Base-by-base conservation (phyloP, 2,797 vertebrate species). In the Phataginus tetradactyla region DNA sequence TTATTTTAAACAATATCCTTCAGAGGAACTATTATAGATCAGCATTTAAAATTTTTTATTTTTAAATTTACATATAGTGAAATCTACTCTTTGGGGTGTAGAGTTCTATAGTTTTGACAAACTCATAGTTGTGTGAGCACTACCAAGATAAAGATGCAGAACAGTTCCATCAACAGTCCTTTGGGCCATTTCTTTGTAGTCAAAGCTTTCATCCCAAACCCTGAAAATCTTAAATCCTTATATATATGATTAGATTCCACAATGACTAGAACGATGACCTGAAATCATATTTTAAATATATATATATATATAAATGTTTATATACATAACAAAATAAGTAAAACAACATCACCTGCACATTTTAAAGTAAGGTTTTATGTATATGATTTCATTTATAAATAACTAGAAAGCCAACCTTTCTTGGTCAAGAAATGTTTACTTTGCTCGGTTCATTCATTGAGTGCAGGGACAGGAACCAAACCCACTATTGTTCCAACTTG, bases 1-100 rank as follows among this genome's bases (percentile, higher is more conserved):
- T 92, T 89, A 72, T 90, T 86, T 85, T 88, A 74, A 85, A 68
- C 3, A 29, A 29, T 53, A 66, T 75, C n/a, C 13, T 94, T 87
- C 23, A 7, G 87, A 92, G 88, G 45, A 71, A 20, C 55, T 91
- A 66, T 55, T 55, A 42, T 20, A 84, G 87, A 96, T 29, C 20
- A 90, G 34, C 29, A 71, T 77, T 81, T 79, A n/a, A 55, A 69
- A 34, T n/a, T 71, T 79, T 78, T 37, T 87, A 55, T 66, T 64
- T 90, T 71, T 23, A 84, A 57, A 55, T 69, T 71, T 66, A 71
- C 4, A 10, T 8, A 25, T 18, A 45, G 45, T 84, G 71, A 90
- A 86, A 66, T 42, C 25, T 5, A n/a, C n/a, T 64, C 6, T 66
- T 66, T 29, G 29, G 37, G 21, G 8, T 66, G 4, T 29, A 25